Conservation (phyloP, 2,113 vertebrate species). For the Trematocara marginatum region DNA sequence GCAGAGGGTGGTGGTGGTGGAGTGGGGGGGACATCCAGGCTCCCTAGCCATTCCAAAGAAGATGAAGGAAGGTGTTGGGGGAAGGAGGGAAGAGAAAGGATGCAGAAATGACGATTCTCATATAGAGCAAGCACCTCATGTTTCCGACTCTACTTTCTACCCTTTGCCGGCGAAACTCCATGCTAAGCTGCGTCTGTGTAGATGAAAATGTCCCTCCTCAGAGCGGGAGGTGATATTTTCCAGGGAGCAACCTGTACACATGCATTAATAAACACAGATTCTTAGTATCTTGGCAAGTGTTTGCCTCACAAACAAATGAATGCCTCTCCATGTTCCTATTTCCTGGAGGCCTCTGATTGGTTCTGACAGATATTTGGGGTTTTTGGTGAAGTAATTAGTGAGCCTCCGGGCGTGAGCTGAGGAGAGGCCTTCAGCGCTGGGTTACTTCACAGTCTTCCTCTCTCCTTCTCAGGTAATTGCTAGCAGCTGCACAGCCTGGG, state of each 20-base stretch:
- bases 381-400: constrained; percentile 55
- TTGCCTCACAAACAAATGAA: constrained; percentile 58
- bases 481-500: constrained; percentile 50
- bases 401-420: constrained; percentile 37
- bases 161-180: not conserved
- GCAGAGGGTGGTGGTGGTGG: not conserved
- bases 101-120: not conserved
- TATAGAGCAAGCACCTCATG: not conserved
- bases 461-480: constrained; percentile 62
- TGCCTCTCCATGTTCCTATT: constrained; percentile 36
- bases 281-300: constrained; percentile 46
- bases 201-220: not conserved
- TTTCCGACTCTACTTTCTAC: not conserved
- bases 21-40: not conserved
- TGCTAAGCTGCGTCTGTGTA: not conserved
- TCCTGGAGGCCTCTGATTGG: constrained; percentile 48
- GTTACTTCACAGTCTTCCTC: constrained; percentile 25
- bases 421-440: constrained; percentile 49
- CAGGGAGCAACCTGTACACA: constrained; percentile 22
- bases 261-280: constrained; percentile 52
- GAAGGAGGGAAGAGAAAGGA: not conserved
- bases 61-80: constrained; percentile 5
- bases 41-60: constrained; percentile 16
- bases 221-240: not conserved
- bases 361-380: constrained; percentile 58